These are phyloP conservation scores for Odocoileus hemionus DNA, from an alignment of 2,113 vertebrate species.

Conservation along the genomic window DNA sequence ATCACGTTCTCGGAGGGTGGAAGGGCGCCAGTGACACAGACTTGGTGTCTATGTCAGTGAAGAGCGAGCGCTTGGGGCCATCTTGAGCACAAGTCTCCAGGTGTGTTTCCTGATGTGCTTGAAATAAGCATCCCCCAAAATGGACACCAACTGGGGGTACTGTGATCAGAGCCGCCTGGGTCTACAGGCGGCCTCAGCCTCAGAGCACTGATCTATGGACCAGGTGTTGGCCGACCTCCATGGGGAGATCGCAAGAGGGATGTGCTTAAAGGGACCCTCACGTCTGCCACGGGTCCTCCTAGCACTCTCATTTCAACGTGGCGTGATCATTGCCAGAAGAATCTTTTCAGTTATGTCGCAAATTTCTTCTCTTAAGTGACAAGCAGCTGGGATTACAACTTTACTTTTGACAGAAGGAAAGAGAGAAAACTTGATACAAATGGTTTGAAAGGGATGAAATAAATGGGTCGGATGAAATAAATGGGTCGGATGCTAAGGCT, in stretches of 20 bases:
- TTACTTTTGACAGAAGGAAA: neutral
- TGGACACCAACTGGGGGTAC: fast-evolving
- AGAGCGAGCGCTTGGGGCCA: fast-evolving
- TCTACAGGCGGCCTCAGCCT: neutral
- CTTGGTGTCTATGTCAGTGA: neutral
- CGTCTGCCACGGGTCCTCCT: fast-evolving
- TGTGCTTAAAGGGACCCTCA: neutral
- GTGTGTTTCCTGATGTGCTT: neutral
- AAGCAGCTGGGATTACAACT: neutral
- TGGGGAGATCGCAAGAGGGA: neutral
- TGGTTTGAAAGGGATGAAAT: neutral
- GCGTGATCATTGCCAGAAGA: neutral
- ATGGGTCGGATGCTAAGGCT: neutral
- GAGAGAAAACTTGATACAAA: neutral
- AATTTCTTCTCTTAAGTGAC: neutral
- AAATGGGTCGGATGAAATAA: neutral
- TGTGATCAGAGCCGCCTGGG: fast-evolving
- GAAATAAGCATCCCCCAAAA: neutral
- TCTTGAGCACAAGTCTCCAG: neutral
- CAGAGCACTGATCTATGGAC: neutral
- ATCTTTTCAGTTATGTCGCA: neutral
- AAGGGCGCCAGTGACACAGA: neutral
- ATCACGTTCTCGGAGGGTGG: too few relatives aligned
- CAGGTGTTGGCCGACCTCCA: neutral
- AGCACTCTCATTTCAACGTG: neutral